A percentile compares a stretch with the other conserved stretches of the same genome.
Evolutionary conservation across 2,797 vertebrate species (phyloP).

Genomic region (Dallia pectoralis): DNA sequence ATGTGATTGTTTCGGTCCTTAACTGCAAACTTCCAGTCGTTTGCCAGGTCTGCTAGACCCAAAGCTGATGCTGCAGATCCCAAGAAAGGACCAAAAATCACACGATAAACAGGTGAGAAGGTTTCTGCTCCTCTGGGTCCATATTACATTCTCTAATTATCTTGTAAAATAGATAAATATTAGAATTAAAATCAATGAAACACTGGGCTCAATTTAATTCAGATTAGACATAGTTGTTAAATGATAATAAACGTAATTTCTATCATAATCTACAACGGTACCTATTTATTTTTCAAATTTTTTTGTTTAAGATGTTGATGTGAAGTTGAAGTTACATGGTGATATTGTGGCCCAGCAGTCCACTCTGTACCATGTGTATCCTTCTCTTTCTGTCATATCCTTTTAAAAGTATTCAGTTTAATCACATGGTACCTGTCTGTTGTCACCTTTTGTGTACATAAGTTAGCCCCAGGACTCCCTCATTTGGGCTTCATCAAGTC

Average conservation of each 20-base stretch:
- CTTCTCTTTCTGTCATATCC: conserved; percentile 76
- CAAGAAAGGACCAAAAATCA: conserved; percentile 71
- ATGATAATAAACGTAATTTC: not conserved
- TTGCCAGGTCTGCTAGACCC: conserved; percentile 93
- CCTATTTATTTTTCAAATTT: conserved; percentile 55
- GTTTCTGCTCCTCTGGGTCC: conserved; percentile 15
- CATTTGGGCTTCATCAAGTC: no score
- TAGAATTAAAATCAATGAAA: not conserved
- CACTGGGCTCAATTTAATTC: conserved; percentile 3
- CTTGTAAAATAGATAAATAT: not conserved
- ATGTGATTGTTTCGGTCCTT: conserved; percentile 65
- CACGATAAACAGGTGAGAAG: conserved; percentile 67
- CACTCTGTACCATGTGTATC: conserved; percentile 71
- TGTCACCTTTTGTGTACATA: not conserved
- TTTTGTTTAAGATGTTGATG: conserved; percentile 73
- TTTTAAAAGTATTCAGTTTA: conserved; percentile 53
- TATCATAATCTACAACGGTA: conserved; percentile 4
- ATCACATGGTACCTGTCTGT: not conserved
- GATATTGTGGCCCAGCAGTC: conserved; percentile 70
- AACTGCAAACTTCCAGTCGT: conserved; percentile 82
- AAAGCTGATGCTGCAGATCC: conserved; percentile 80
- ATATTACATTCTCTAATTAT: not conserved
- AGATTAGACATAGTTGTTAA: not conserved
- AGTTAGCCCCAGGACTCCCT: not conserved
- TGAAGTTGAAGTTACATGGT: conserved; percentile 53